Conservation (phyloP, 2,113 vertebrate genomes). For the Micromys minutus region DNA sequence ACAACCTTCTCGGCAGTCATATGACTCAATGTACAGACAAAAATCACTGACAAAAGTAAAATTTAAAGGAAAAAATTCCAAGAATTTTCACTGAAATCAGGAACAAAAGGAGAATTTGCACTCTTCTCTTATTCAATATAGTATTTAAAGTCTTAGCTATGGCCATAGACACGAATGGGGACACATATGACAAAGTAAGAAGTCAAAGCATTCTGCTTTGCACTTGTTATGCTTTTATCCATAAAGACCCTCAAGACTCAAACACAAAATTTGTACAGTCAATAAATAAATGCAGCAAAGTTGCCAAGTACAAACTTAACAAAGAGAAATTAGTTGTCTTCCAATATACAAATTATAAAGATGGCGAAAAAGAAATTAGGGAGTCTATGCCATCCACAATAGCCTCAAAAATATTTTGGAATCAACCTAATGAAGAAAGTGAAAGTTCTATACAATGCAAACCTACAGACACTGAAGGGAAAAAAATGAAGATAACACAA, state of each 20-base stretch:
- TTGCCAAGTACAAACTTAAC: not conserved
- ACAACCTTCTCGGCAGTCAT: not conserved
- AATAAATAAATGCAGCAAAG: not conserved
- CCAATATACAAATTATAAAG: not conserved
- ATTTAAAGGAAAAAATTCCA: not conserved
- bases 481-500: not conserved
- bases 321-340: not conserved
- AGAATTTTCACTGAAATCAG: not conserved
- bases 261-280: not conserved
- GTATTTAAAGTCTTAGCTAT: not conserved
- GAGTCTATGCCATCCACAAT: not conserved
- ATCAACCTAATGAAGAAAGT: not conserved
- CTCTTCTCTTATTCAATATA: not conserved
- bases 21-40: not conserved
- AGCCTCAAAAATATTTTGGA: not conserved
- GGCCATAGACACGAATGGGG: not conserved
- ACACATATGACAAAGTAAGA: not conserved
- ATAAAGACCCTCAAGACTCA: not conserved
- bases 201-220: not conserved
- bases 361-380: not conserved
- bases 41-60: not conserved
- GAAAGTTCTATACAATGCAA: not conserved
- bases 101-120: not conserved
- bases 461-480: not conserved
- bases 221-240: not conserved